Conservation (phyloP, 2,113 vertebrate genomes). For the Aphyosemion australe region DNA sequence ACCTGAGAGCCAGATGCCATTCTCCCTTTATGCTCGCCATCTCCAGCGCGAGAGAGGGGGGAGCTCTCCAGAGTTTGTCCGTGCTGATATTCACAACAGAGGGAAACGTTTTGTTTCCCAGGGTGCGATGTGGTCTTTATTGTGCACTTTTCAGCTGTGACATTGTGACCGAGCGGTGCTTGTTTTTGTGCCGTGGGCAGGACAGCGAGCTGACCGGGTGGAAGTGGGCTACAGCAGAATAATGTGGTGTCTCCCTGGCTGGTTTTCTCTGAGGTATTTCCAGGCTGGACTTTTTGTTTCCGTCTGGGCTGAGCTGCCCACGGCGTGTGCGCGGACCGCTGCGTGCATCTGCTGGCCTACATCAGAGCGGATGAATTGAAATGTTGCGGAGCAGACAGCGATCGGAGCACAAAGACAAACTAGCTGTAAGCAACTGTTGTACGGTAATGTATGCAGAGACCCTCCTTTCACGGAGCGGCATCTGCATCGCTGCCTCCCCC, state of each 20-base stretch:
- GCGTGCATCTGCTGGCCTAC: constrained; percentile 50
- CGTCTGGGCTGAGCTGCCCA: constrained; percentile 24
- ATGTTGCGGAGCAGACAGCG: constrained; percentile 50
- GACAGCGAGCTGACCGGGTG: constrained; percentile 56
- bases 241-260: constrained; percentile 33
- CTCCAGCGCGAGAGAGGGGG: constrained; percentile 2
- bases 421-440: constrained; percentile 70
- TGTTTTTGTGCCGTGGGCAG: constrained; percentile 58
- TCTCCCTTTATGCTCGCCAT: constrained; percentile 56
- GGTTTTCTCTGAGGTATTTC: constrained; percentile 27
- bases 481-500: constrained; percentile 4
- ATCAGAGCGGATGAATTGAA: constrained; percentile 56
- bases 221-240: constrained; percentile 39
- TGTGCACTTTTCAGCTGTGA: constrained; percentile 50
- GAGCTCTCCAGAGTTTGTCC: constrained; percentile 68
- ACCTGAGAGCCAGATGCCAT: constrained; percentile 63
- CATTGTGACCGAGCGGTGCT: constrained; percentile 55
- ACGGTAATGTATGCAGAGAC: constrained; percentile 57
- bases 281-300: constrained; percentile 53
- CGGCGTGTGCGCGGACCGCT: constrained; percentile 33
- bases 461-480: constrained; percentile 45
- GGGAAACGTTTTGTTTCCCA: constrained; percentile 29
- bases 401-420: constrained; percentile 69
- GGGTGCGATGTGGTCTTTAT: constrained; percentile 21
- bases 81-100: constrained; percentile 30